Percentiles rank a stretch among this genome's conserved stretches.
Evolutionary conservation across 2,888 invertebrate genomes (phyloP).

Genomic region (Fissipunctia ypsillon): DNA sequence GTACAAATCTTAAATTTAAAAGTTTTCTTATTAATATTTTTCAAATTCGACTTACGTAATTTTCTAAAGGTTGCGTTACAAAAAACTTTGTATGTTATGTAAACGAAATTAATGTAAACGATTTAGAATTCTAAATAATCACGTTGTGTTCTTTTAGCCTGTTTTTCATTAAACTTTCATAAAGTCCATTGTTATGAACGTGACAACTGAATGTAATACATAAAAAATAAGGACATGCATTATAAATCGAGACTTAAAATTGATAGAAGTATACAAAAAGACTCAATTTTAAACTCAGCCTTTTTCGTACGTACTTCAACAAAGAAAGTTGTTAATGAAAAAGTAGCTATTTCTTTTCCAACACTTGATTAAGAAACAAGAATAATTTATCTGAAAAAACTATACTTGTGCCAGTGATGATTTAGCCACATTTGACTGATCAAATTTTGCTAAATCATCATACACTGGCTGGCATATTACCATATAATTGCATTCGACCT

Average conservation of each 20-base stretch:
- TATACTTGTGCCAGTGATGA: no score
- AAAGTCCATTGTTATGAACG: not conserved
- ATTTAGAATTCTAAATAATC: slow-evolving; percentile 31
- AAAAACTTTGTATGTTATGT: slow-evolving; percentile 17
- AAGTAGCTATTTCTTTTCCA: not conserved
- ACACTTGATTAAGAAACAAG: not conserved
- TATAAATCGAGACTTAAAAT: not conserved
- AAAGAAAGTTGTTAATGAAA: not conserved
- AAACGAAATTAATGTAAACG: slow-evolving; percentile 13
- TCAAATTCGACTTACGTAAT: slow-evolving; percentile 41
- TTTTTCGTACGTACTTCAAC: no score
- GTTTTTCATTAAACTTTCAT: slow-evolving; percentile 46
- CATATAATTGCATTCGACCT: not conserved
- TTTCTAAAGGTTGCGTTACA: not conserved
- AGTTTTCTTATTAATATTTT: slow-evolving; percentile 16
- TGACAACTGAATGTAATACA: slow-evolving; percentile 29
- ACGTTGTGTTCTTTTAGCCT: slow-evolving; percentile 4
- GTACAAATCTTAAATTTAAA: slow-evolving; percentile 39
- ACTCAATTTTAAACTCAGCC: no score
- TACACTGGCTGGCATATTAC: not conserved
- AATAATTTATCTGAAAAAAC: not conserved
- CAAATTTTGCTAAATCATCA: not conserved
- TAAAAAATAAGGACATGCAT: not conserved
- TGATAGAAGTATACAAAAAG: no score
- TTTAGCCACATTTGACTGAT: no score